These are phyloP conservation scores for Lasioglossum marginatum DNA, from an alignment of 2,888 invertebrate genomes.

Conservation along the genomic window DNA sequence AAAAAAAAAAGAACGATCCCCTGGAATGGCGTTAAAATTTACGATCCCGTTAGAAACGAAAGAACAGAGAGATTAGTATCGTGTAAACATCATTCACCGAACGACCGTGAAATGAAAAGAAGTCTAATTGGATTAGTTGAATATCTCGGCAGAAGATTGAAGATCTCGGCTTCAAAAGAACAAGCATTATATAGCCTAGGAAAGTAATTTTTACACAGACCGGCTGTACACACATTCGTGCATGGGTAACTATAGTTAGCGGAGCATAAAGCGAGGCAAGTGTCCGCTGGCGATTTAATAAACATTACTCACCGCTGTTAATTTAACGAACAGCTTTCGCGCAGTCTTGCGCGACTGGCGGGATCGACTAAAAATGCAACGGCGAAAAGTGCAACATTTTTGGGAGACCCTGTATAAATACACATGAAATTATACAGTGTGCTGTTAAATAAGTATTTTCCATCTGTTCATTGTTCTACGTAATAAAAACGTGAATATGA, in stretches of 20 bases:
- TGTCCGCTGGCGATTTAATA: not conserved
- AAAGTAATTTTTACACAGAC: not conserved
- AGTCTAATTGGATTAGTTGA: not conserved
- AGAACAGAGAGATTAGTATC: not conserved
- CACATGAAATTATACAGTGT: not conserved
- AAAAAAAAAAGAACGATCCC: not conserved
- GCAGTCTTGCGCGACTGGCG: not conserved
- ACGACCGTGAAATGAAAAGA: not conserved
- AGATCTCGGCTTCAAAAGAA: not conserved
- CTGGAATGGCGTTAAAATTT: not conserved
- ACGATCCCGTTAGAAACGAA: constrained; percentile 1
- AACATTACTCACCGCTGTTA: too few relatives aligned
- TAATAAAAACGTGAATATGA: not conserved
- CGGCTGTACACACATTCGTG: not conserved
- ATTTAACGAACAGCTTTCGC: not conserved
- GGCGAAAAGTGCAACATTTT: not conserved
- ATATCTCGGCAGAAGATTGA: not conserved
- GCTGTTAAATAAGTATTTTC: too few relatives aligned
- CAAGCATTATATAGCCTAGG: not conserved
- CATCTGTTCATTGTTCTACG: too few relatives aligned
- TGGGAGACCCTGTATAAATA: not conserved
- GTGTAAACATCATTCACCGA: not conserved
- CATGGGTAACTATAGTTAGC: not conserved
- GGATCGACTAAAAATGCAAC: not conserved
- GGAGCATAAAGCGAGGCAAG: not conserved